Conservation (phyloP, 2,797 vertebrate genomes). For the Intellagama lesueurii region DNA sequence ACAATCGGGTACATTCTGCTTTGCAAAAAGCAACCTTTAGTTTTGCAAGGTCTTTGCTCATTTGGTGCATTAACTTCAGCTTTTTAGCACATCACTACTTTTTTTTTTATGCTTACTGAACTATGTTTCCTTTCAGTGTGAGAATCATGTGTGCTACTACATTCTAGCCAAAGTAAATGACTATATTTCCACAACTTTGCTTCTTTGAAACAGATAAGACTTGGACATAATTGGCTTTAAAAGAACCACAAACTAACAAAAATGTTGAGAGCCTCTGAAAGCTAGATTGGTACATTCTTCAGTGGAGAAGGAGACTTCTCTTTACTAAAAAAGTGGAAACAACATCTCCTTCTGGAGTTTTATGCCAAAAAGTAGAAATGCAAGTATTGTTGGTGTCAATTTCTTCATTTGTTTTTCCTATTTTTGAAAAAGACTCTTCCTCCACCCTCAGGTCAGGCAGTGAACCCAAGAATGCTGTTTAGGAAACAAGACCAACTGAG, state of each 20-base stretch:
- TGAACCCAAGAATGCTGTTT: not conserved
- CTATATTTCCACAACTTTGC: conserved; percentile 12
- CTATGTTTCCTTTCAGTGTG: conserved; percentile 18
- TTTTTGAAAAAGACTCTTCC: not conserved
- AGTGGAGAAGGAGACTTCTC: not conserved
- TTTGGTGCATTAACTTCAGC: not conserved
- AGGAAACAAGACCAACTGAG: not conserved
- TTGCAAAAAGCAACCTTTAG: conserved; percentile 21
- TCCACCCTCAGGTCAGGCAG: not conserved
- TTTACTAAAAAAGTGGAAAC: conserved; percentile 40
- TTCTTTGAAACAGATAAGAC: conserved; percentile 36
- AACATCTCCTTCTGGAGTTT: conserved; percentile 50
- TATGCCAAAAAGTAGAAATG: conserved; percentile 39
- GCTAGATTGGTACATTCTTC: conserved; percentile 31
- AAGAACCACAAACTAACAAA: conserved; percentile 6
- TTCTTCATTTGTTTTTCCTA: conserved; percentile 7
- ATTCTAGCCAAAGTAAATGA: conserved; percentile 21
- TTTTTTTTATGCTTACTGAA: conserved; percentile 1
- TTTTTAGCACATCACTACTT: conserved; percentile 8
- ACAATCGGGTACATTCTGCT: not conserved
- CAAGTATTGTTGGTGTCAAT: conserved; percentile 47
- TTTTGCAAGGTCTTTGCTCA: conserved; percentile 15
- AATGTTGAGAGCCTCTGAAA: conserved; percentile 17
- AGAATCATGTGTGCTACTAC: conserved; percentile 18
- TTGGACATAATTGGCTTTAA: conserved; percentile 10